These are phyloP conservation scores for Athripsodes cinereus DNA, from an alignment of 2,888 invertebrate species.

Conservation along the genomic window DNA sequence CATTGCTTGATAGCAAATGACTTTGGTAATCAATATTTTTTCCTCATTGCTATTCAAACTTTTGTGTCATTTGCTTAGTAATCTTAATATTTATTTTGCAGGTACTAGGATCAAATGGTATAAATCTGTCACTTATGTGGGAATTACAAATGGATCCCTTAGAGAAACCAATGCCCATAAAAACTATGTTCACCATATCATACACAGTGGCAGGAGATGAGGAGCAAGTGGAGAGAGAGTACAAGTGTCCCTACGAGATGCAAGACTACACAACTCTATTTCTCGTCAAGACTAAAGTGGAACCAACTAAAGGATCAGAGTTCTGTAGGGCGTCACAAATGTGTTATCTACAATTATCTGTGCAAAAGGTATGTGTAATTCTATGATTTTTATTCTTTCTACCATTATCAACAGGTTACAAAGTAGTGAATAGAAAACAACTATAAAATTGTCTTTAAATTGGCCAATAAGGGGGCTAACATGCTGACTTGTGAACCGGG, in stretches of 20 bases:
- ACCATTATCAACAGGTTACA: no score
- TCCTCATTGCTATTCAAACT: no score
- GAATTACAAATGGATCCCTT: slow-evolving; percentile 63
- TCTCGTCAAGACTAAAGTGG: slow-evolving; percentile 69
- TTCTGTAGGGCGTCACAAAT: slow-evolving; percentile 85
- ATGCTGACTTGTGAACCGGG: no score
- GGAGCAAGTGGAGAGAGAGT: slow-evolving; percentile 35
- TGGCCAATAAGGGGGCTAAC: no score
- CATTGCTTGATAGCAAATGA: no score
- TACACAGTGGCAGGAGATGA: slow-evolving; percentile 35
- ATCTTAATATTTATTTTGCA: slow-evolving; percentile 37
- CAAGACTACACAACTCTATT: slow-evolving; percentile 82
- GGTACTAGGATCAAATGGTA: slow-evolving; percentile 63
- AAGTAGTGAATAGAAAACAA: no score
- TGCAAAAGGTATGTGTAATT: slow-evolving; percentile 50
- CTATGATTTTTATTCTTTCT: no score
- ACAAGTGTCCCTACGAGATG: slow-evolving; percentile 70
- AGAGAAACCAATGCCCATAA: slow-evolving; percentile 51
- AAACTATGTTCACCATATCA: slow-evolving; percentile 40
- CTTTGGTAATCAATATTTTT: no score
- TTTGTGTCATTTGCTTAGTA: no score
- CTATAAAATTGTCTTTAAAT: no score
- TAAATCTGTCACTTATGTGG: slow-evolving; percentile 79
- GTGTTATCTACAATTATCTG: slow-evolving; percentile 72
- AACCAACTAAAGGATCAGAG: slow-evolving; percentile 73